These are phyloP conservation scores for Microctenopoma lineatum DNA, from an alignment of 2,797 vertebrate genomes.

Conservation along the genomic window DNA sequence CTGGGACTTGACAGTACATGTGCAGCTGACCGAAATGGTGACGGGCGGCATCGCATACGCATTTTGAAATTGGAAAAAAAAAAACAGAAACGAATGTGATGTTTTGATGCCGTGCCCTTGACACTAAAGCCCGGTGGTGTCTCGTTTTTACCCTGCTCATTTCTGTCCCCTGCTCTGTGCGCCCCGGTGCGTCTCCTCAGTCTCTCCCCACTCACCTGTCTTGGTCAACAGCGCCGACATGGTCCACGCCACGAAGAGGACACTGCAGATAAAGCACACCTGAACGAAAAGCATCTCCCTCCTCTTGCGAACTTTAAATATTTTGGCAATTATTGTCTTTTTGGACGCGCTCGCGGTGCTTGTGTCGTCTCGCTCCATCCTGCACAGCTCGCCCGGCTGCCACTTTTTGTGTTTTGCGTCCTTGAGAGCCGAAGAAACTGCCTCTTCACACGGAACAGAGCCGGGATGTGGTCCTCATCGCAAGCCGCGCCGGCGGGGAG, in stretches of 20 bases:
- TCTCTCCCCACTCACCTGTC: conserved; percentile 81
- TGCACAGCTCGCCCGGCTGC: conserved; percentile 58
- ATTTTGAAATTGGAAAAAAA: conserved; percentile 4
- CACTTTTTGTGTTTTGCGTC: conserved; percentile 68
- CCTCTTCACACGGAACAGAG: conserved; percentile 62
- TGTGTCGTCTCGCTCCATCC: conserved; percentile 78
- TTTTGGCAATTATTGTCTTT: conserved; percentile 80
- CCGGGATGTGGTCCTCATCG: conserved; percentile 73
- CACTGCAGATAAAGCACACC: conserved; percentile 85
- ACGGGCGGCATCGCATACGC: conserved; percentile 12
- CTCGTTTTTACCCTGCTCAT: conserved; percentile 68
- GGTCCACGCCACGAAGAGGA: conserved; percentile 84
- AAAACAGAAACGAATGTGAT: not conserved
- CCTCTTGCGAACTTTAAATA: conserved; percentile 88
- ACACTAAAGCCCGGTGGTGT: not conserved
- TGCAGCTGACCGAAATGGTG: conserved; percentile 6
- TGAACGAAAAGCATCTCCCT: conserved; percentile 86
- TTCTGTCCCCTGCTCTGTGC: conserved; percentile 22
- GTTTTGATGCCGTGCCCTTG: conserved; percentile 51
- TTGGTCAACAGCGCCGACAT: conserved; percentile 83
- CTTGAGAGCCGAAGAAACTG: conserved; percentile 65
- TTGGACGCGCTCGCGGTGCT: conserved; percentile 72
- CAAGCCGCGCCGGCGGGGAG: conserved; percentile 58
- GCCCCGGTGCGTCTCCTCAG: conserved; percentile 42
- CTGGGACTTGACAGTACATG: conserved; percentile 42